Conservation (phyloP, 2,113 vertebrate genomes). For the Takifugu bimaculatus region DNA sequence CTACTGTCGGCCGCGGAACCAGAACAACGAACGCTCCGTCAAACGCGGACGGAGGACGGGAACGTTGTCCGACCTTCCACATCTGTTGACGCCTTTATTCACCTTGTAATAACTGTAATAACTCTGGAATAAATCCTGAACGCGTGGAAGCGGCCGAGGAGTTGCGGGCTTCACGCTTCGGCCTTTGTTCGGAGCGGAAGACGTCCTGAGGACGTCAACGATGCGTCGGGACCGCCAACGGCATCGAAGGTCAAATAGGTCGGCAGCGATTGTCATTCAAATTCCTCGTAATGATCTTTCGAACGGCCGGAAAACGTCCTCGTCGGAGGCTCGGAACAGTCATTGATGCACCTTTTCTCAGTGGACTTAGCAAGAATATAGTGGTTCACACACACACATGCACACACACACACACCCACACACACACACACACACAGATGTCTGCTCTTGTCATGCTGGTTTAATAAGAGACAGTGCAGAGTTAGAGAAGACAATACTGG, state of each 20-base stretch:
- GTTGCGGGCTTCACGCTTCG: background rate
- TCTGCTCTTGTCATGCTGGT: conserved; percentile 56
- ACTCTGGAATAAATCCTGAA: too few species aligned
- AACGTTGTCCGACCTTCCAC: too few species aligned
- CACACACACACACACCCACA: background rate
- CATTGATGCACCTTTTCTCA: conserved; percentile 67
- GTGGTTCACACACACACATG: background rate
- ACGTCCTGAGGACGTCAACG: conserved; percentile 30
- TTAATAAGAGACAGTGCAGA: conserved; percentile 64
- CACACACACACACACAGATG: conserved; percentile 4
- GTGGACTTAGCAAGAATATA: conserved; percentile 25
- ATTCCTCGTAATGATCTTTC: conserved; percentile 66
- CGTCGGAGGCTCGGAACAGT: conserved; percentile 61
- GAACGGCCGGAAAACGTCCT: conserved; percentile 69
- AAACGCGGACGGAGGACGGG: background rate
- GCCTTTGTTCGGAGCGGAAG: conserved; percentile 30
- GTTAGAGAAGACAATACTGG: conserved; percentile 62
- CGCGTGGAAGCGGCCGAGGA: too few species aligned
- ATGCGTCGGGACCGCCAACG: conserved; percentile 45
- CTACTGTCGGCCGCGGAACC: conserved; percentile 1
- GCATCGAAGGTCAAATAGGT: conserved; percentile 64
- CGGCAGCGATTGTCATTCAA: conserved; percentile 63
- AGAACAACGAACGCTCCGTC: too few species aligned
- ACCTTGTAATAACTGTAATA: too few species aligned
- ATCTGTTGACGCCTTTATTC: too few species aligned